phyloP scores from a whole-genome alignment of 2,113 vertebrate genomes.

The Mellivora capensis region DNA sequence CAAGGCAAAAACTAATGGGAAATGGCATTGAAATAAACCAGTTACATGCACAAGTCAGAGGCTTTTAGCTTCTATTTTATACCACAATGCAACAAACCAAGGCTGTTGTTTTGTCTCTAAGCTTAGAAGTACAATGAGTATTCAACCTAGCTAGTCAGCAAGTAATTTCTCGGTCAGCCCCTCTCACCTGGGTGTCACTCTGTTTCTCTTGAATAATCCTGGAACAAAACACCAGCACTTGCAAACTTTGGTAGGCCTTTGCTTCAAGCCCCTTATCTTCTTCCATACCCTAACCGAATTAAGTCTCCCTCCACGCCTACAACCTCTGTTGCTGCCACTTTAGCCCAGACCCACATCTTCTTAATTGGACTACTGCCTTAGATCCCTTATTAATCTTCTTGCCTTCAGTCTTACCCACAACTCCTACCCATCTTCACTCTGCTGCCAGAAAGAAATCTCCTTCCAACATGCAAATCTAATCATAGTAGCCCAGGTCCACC shows the following conservation, averaged over 20 bases:
- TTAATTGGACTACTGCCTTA: neutral
- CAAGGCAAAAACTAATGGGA: neutral
- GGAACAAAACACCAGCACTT: neutral
- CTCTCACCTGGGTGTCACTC: neutral
- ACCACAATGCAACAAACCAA: neutral
- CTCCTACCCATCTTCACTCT: neutral
- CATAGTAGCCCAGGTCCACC: neutral
- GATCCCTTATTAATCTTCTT: neutral
- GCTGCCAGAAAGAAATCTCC: neutral
- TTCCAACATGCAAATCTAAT: neutral
- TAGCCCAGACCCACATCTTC: neutral
- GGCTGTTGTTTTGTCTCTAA: neutral
- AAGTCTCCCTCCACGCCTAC: neutral
- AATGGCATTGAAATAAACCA: neutral
- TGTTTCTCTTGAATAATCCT: neutral
- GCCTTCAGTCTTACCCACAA: neutral
- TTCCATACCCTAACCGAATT: neutral
- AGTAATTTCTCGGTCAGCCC: neutral
- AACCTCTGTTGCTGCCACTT: neutral
- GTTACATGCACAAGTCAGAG: neutral
- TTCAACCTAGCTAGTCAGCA: neutral
- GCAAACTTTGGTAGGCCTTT: neutral
- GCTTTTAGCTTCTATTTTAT: neutral
- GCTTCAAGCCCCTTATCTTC: neutral
- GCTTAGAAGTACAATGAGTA: neutral